Conservation (phyloP, 2,113 vertebrate genomes). For the Oncorhynchus keta region DNA sequence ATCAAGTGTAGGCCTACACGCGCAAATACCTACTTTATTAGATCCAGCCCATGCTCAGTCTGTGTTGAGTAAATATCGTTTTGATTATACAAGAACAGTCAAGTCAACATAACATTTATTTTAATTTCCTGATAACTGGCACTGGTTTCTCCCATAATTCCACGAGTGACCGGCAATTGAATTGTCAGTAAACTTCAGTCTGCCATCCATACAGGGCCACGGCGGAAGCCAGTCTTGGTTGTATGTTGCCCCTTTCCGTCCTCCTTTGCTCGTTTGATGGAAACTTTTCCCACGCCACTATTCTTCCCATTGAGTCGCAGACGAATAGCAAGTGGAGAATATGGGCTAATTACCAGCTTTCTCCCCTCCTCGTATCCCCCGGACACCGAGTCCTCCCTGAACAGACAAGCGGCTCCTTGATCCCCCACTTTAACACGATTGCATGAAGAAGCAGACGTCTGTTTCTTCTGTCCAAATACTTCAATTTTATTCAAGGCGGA, state of each 20-base stretch:
- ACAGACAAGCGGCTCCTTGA: constrained; percentile 25
- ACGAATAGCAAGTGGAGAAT: constrained; percentile 37
- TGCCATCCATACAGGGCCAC: background rate
- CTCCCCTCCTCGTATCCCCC: constrained; percentile 29
- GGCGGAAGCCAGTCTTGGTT: constrained; percentile 14
- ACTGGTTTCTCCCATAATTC: no score
- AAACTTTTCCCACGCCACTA: constrained; percentile 58
- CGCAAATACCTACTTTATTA: constrained; percentile 9
- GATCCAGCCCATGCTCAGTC: background rate
- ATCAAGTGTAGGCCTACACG: background rate
- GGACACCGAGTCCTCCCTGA: constrained; percentile 43
- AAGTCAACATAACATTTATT: background rate
- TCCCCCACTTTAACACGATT: constrained; percentile 45
- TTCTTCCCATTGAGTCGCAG: constrained; percentile 35
- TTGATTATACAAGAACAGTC: constrained; percentile 29
- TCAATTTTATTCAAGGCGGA: constrained; percentile 22
- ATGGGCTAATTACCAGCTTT: constrained; percentile 50
- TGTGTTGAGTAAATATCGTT: constrained; percentile 26
- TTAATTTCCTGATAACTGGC: no score
- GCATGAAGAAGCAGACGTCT: background rate
- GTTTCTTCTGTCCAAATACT: constrained; percentile 26
- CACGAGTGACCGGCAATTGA: no score
- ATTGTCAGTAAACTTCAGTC: background rate
- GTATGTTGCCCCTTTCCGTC: background rate
- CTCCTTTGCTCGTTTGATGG: constrained; percentile 16